Evolutionary conservation across 2,888 invertebrate genomes (phyloP), one percentile per base, ranked within the genome.

Genomic region (Ptilodon capucinus): DNA sequence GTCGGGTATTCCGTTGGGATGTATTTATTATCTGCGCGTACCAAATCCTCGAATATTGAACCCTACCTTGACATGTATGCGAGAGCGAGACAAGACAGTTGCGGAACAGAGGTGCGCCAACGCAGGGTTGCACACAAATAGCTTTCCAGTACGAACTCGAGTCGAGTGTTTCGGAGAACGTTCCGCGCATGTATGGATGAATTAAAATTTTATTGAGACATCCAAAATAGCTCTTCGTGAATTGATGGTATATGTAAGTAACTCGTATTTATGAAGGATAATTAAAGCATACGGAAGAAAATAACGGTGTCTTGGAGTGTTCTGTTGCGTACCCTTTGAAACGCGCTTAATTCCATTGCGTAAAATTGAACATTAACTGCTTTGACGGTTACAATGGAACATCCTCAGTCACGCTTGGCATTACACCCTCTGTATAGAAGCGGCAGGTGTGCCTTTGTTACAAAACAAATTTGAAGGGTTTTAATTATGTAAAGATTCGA

Each of bases 51-150:
- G 90, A 87, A 82, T 90, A 76, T 88, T 90, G 90, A 90, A 90
- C 90, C 84, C 90, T 88, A 90, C 90, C 90, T 90, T 90, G 90
- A 90, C 90, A 89, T 83, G 90, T 71, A 86, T 89, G 89, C 79
- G 81, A 68, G 85, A 84, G 79, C 73, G 86, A 80, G 81, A 83
- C 72, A 72, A 75, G 74, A 68, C 68, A 65, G 73, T 78, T 70
- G 79, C 81, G 84, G 85, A 83, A 81, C 83, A 74, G 84, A 79
- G 76, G 78, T 80, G 81, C 79, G 76, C 70, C 71, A 66, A 72
- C 76, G 78, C 86, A 86, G 86, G 84, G 84, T 81, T 89, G 84
- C 79, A 83, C 89, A 79, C 73, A 90, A 90, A 89, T 90, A 90
- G 80, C 88, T 83, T 81, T 76, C 76, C 78, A 81, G 76, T 75